phyloP scores from a whole-genome alignment of 2,113 vertebrate genomes.

The Bungarus multicinctus region DNA sequence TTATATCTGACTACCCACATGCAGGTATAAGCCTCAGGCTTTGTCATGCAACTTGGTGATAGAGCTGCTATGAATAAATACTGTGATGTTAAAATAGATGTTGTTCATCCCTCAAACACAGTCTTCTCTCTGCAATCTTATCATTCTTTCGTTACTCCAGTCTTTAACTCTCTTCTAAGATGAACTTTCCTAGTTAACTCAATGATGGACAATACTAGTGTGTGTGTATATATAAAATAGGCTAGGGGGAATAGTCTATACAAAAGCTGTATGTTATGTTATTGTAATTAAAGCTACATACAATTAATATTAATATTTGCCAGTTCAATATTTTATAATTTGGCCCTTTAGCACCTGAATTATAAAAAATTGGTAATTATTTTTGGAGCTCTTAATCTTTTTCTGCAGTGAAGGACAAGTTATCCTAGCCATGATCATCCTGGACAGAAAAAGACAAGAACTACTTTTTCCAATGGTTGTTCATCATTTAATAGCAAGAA shows the following conservation, averaged over 20 bases:
- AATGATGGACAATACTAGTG: background rate
- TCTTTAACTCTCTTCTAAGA: background rate
- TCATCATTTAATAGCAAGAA: background rate
- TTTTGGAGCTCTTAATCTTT: background rate
- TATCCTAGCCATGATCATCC: background rate
- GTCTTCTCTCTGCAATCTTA: background rate
- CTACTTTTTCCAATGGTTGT: background rate
- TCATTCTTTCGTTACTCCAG: background rate
- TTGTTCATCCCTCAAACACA: background rate
- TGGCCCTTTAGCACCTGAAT: background rate
- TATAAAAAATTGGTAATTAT: background rate
- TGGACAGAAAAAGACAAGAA: background rate
- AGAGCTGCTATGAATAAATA: background rate
- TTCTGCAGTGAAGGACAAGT: background rate
- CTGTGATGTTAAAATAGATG: background rate
- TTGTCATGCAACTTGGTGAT: background rate
- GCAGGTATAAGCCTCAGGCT: background rate
- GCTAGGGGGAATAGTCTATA: background rate
- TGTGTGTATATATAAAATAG: background rate
- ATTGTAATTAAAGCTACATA: background rate
- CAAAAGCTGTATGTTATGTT: background rate
- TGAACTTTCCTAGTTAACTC: background rate
- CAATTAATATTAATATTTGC: background rate
- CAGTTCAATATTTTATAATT: background rate
- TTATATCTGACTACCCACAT: background rate